phyloP scores from a whole-genome alignment of 2,888 invertebrate genomes.

The Craniophora ligustri region DNA sequence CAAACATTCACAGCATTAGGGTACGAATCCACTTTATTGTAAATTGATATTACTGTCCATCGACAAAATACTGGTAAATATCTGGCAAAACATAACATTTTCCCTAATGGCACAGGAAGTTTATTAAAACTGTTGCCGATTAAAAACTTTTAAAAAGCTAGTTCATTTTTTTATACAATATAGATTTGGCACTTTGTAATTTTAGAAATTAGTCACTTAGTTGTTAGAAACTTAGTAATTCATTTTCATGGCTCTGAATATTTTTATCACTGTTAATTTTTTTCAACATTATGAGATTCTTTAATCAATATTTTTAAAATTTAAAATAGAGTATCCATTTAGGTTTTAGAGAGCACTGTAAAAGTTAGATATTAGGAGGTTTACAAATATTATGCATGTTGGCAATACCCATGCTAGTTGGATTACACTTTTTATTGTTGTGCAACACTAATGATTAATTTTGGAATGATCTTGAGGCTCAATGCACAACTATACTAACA shows the following conservation, averaged over 20 bases:
- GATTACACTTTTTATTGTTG: constrained; percentile 7
- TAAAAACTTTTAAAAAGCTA: constrained; percentile 34
- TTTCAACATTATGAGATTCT: constrained; percentile 16
- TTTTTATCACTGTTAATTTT: constrained; percentile 3
- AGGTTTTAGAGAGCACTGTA: constrained; percentile 15
- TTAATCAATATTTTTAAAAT: constrained; percentile 1
- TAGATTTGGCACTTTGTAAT: constrained; percentile 54
- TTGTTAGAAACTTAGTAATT: constrained; percentile 18
- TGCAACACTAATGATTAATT: neutral
- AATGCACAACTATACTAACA: constrained; percentile 1
- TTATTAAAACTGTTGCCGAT: constrained; percentile 25
- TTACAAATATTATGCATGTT: constrained; percentile 4
- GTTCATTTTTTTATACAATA: constrained; percentile 42
- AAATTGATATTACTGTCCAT: constrained; percentile 50
- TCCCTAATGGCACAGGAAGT: constrained; percentile 44
- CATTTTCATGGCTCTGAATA: constrained; percentile 23
- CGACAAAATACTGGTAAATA: constrained; percentile 39
- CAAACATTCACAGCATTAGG: constrained; percentile 48
- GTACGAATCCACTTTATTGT: constrained; percentile 35
- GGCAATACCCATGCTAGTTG: constrained; percentile 1
- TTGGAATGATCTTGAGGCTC: constrained; percentile 32
- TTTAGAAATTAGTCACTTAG: constrained; percentile 33
- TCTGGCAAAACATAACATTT: constrained; percentile 27
- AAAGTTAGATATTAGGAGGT: neutral
- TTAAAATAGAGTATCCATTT: neutral